These are phyloP conservation scores for Drosophila oshimai DNA, from an alignment of 1,140 invertebrate species.

Conservation along the genomic window DNA sequence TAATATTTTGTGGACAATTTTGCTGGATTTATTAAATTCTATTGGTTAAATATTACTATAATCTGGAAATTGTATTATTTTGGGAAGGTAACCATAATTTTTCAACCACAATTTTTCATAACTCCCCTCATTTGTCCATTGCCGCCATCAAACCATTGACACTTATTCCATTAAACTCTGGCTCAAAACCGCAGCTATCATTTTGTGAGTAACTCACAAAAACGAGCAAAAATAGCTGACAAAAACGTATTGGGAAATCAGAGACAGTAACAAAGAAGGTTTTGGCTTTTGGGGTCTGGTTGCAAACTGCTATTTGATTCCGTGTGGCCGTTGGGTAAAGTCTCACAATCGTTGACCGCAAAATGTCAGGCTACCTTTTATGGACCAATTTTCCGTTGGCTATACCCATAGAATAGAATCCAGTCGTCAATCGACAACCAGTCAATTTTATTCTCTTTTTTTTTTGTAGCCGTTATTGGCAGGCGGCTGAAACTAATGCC, in stretches of 20 bases:
- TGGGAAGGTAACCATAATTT: no score
- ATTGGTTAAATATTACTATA: no score
- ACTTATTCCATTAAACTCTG: conserved; percentile 21
- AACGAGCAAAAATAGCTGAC: not conserved
- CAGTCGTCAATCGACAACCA: conserved; percentile 8
- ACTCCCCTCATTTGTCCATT: no score
- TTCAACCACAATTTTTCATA: no score
- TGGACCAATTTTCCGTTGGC: conserved; percentile 15
- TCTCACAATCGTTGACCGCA: conserved; percentile 64
- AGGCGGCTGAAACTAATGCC: conserved; percentile 42
- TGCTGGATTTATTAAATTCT: no score
- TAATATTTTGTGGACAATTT: no score
- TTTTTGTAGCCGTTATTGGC: conserved; percentile 60
- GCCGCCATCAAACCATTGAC: not conserved
- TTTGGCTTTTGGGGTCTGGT: conserved; percentile 40
- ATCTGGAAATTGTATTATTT: no score
- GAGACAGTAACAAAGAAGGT: conserved; percentile 44
- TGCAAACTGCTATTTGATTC: conserved; percentile 40
- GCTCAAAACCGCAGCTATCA: conserved; percentile 4
- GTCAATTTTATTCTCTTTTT: conserved; percentile 74
- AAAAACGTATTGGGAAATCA: conserved; percentile 58
- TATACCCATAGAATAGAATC: conserved; percentile 3
- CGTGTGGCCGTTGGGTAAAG: conserved; percentile 39
- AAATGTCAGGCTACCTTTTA: conserved; percentile 68
- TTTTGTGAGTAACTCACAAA: not conserved